Evolutionary conservation across 2,797 vertebrate species (phyloP).

Genomic region (Knipowitschia caucasica): DNA sequence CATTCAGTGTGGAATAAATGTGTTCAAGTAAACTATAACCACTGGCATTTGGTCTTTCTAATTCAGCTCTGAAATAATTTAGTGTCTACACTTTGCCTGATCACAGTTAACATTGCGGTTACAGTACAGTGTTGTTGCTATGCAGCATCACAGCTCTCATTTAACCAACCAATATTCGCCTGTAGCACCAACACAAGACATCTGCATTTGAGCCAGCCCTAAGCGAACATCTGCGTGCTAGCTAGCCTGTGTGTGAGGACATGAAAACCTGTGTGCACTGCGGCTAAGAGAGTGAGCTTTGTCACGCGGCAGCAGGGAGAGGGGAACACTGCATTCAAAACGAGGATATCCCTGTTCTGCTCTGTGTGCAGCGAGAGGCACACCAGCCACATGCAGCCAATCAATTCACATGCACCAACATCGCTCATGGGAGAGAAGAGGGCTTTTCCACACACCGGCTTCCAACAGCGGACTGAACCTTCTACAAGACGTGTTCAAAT

Average conservation of each 20-base stretch:
- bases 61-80: not conserved
- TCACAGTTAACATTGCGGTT: not conserved
- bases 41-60: not conserved
- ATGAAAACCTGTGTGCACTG: not conserved
- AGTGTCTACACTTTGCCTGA: not conserved
- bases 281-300: slow-evolving; percentile 20
- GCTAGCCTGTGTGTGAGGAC: not conserved
- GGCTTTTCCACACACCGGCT: slow-evolving; percentile 47
- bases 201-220: slow-evolving; percentile 10
- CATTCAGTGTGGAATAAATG: too few species aligned
- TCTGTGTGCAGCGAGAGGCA: slow-evolving; percentile 9
- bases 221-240: not conserved
- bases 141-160: not conserved
- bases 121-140: not conserved
- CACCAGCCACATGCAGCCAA: slow-evolving; percentile 51
- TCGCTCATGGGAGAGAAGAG: slow-evolving; percentile 22
- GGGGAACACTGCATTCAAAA: slow-evolving; percentile 61
- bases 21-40: not conserved
- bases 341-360: slow-evolving; percentile 52
- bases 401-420: slow-evolving; percentile 61
- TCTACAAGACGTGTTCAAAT: not conserved
- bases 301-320: slow-evolving; percentile 40
- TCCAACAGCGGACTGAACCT: too few species aligned
- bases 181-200: slow-evolving; percentile 19
- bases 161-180: slow-evolving; percentile 1